Percentiles rank a stretch among this genome's conserved stretches.
These are phyloP conservation scores for Actenoides hombroni DNA, from an alignment of 2,113 vertebrate genomes.

Conservation along the genomic window DNA sequence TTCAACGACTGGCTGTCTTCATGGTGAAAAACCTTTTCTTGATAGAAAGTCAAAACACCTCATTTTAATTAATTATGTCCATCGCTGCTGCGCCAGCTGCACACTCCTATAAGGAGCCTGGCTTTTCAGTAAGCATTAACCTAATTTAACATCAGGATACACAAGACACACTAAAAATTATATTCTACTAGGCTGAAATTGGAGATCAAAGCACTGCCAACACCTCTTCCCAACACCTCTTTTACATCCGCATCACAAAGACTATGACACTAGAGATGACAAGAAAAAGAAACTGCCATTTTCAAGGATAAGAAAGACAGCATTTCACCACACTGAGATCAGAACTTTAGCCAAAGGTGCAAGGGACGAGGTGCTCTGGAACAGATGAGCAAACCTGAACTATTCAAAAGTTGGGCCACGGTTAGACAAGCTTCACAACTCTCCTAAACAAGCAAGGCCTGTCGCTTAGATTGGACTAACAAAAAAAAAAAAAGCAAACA, in stretches of 20 bases:
- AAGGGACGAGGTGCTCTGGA: neutral
- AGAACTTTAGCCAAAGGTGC: neutral
- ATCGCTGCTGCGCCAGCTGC: neutral
- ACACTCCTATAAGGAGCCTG: neutral
- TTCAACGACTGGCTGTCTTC: neutral
- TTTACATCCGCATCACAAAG: neutral
- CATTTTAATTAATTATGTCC: neutral
- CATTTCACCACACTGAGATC: neutral
- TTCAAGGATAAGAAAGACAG: neutral
- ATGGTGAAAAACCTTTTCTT: neutral
- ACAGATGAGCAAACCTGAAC: neutral
- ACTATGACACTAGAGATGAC: neutral
- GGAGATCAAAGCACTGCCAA: neutral
- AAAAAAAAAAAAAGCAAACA: conserved; percentile 46
- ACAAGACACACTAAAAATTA: neutral
- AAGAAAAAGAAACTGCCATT: neutral
- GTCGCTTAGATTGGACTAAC: conserved; percentile 19
- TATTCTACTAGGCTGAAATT: neutral
- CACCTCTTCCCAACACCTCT: neutral
- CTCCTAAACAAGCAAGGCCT: conserved; percentile 21
- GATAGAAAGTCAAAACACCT: neutral
- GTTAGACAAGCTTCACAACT: conserved; percentile 27
- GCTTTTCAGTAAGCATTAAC: neutral
- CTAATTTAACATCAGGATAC: neutral
- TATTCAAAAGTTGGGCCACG: conserved; percentile 1